Base-by-base conservation (phyloP, 1,140 invertebrate genomes). In the Tetramorium alpestre region DNA sequence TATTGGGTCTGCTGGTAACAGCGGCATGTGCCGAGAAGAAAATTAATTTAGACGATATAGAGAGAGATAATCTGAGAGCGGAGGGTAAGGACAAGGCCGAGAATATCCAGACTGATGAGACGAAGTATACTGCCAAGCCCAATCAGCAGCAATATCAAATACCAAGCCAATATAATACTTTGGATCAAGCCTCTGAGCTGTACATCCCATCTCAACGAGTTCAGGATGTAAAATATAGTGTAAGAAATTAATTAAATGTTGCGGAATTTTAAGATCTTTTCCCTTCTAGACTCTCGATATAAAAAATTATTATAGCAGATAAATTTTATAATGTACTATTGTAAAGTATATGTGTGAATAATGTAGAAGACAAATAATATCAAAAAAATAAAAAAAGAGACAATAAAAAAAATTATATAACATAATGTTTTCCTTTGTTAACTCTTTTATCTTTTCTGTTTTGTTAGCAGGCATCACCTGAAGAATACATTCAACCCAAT, bases 11-110 rank as follows among this genome's bases (percentile, higher is more conserved):
- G 33, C 73, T 94, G 58, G 73, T 92, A 64, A 62, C 91, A 16
- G 60, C 91, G 25, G 81, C 47, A 0, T 76, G 86, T 13, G 92
- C 90, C 7, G 93, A 95, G 41, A 92, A 93, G 76, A 93, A 93
- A 86, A 87, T 94, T 47, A 93, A 94, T 80, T 88, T 94, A 73
- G 94, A 94, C 18, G 94, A 95, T 72, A 95, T 95, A 18, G 94
- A 95, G 33, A 92, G 89, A 54, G 94, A 95, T 87, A 94, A 94
- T 88, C 69, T 93, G 11, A 89, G 73, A 13, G 51, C 90, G 41
- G 94, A 95, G 78, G 91, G 64, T 11, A 92, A 93, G 78, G 76
- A 88, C 0, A 91, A 88, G 25, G 28, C 44, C 8, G 91, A 90
- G 3, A 87, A 87, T 25, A 54, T 75, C 7, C 87, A 81, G 8